A percentile compares a stretch with the other conserved stretches of the same genome.
These are phyloP conservation scores for Phymanthus crucifer DNA, from an alignment of 92 coral and sea anemone species.

Conservation along the genomic window DNA sequence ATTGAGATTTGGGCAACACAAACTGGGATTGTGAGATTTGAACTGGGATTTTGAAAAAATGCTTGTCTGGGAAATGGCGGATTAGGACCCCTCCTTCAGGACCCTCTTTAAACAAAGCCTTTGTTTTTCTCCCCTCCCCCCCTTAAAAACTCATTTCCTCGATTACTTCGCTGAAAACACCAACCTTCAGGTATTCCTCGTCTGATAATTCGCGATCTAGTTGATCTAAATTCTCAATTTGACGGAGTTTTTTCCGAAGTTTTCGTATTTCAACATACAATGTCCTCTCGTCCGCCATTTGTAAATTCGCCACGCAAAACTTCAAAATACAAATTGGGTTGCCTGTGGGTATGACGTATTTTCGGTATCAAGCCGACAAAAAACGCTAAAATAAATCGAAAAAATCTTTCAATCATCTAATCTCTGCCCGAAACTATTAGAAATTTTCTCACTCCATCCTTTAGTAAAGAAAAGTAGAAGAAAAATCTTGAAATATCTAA, in stretches of 20 bases:
- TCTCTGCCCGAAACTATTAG: no score
- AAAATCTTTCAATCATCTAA: background rate
- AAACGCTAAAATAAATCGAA: no score
- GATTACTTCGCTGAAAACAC: background rate
- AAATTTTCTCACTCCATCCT: no score
- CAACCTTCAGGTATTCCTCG: conserved; percentile 78
- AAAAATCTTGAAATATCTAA: background rate
- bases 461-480: no score
- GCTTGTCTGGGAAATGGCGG: no score
- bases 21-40: no score
- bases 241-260: conserved; percentile 95
- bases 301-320: conserved; percentile 12
- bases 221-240: conserved; percentile 83
- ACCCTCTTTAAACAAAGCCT: no score
- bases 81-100: no score
- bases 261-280: conserved; percentile 49
- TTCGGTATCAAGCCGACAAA: background rate
- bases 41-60: background rate
- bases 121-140: no score
- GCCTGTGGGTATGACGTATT: conserved; percentile 11
- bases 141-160: no score
- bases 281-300: conserved; percentile 31
- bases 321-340: background rate
- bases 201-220: conserved; percentile 84
- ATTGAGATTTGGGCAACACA: no score